These are phyloP conservation scores for Indicator maculatus DNA, from an alignment of 2,113 vertebrate species.

Conservation along the genomic window DNA sequence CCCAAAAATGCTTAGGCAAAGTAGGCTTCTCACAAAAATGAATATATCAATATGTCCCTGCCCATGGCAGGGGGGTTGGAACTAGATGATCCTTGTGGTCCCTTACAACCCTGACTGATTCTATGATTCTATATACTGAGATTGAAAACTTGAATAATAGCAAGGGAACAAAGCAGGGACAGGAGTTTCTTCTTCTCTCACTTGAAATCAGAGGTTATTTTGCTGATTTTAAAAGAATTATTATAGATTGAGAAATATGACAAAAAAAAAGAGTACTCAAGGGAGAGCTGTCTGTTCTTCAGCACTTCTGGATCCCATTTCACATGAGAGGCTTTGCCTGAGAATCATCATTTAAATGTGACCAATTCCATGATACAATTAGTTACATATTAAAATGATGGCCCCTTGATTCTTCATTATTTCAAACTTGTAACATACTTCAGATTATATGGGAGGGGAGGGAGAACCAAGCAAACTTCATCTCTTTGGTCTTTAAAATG, in stretches of 20 bases:
- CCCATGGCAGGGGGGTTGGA: no score
- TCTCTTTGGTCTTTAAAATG: neutral
- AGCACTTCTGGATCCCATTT: neutral
- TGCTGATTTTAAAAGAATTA: neutral
- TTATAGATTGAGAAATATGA: neutral
- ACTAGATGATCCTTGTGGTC: no score
- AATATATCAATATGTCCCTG: neutral
- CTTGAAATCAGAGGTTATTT: neutral
- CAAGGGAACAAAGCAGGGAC: neutral
- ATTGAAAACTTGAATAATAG: neutral
- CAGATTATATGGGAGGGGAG: neutral
- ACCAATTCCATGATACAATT: neutral
- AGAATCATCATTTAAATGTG: neutral
- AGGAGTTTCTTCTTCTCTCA: neutral
- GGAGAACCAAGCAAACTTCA: neutral
- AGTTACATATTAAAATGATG: neutral
- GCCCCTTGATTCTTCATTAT: neutral
- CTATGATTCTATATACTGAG: neutral
- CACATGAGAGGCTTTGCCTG: neutral
- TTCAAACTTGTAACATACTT: neutral
- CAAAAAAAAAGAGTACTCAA: neutral
- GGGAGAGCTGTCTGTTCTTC: neutral
- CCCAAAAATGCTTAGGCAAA: neutral
- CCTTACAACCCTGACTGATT: no score
- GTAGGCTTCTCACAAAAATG: neutral